Evolutionary conservation across 2,888 invertebrate genomes (phyloP).

Genomic region (Andrena flavipes): DNA sequence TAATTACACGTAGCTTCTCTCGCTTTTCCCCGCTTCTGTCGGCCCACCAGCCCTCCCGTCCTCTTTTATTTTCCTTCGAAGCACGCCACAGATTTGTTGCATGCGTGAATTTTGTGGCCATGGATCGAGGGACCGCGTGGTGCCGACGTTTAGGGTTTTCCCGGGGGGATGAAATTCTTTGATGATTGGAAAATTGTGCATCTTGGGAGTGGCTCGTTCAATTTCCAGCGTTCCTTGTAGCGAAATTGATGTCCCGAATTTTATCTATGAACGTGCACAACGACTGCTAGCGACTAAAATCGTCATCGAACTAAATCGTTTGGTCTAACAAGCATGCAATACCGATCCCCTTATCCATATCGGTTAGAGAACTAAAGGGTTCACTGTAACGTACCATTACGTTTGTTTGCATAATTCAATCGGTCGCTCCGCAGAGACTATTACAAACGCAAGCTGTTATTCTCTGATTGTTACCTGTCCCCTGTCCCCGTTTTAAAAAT

Average conservation of each 20-base stretch:
- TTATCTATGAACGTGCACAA: no score
- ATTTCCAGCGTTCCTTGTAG: no score
- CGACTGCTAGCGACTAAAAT: no score
- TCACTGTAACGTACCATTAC: slow-evolving; percentile 21
- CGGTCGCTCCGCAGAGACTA: not conserved
- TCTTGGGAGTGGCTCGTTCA: not conserved
- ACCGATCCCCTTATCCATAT: not conserved
- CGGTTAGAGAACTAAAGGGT: not conserved
- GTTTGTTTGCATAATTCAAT: slow-evolving; percentile 35
- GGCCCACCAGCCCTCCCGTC: not conserved
- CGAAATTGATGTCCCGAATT: no score
- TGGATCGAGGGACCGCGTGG: slow-evolving; percentile 9
- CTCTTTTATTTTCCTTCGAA: not conserved
- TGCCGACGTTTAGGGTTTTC: slow-evolving; percentile 14
- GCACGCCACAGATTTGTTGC: not conserved
- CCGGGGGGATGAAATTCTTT: not conserved
- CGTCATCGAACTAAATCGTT: not conserved
- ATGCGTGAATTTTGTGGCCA: slow-evolving; percentile 23
- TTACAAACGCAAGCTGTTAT: not conserved
- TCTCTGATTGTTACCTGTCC: slow-evolving; percentile 19
- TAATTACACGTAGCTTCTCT: slow-evolving; percentile 80
- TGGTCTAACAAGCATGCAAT: no score
- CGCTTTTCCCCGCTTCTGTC: slow-evolving; percentile 22
- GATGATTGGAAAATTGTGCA: not conserved
- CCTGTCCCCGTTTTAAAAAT: not conserved